Evolutionary conservation across 2,113 vertebrate genomes (phyloP), one percentile per base, ranked within the genome.

Genomic region (Edolisoma coerulescens): DNA sequence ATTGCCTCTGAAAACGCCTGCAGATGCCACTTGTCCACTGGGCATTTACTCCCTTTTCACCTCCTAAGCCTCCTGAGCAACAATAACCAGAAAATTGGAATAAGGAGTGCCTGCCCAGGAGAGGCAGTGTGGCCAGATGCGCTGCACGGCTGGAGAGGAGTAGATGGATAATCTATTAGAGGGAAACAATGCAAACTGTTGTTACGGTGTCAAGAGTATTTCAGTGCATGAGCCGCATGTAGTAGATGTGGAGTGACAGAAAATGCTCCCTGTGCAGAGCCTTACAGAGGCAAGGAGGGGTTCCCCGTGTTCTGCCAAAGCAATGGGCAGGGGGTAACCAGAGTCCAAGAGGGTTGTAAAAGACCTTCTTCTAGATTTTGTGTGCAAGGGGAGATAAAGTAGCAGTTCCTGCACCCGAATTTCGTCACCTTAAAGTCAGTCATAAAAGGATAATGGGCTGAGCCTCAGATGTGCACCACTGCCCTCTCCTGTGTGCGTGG

Each of bases 61-160:
- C 59, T 93, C 69, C 33, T 21, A 41, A 60, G 42, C 79, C 30
- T 87, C 37, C 56, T 69, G 67, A 79, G 78, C n/a, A 76, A 12
- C 49, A 45, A 19, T 67, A 70, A 73, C n/a, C 7, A n/a, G 56
- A 81, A 82, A 74, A 73, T 20, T 84, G 75, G 44, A 64, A 28
- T 68, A 76, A 80, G 52, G 64, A 79, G 45, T 61, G n/a, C 37
- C 41, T 87, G 50, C 79, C 71, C 13, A 44, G 70, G 73, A 84
- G 57, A 77, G 65, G 68, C 90, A 69, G 37, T 6, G 20, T 70
- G 52, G 54, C 76, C 95, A 97, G 96, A 90, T 93, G 94, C 93
- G 59, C 57, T 59, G 73, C 76, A 84, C 96, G 96, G 89, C 96
- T 97, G 96, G 84, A 91, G 57, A 74, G 71, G 68, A 92, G 57